These are phyloP conservation scores for Hydropotes inermis DNA, from an alignment of 2,113 vertebrate genomes.

Conservation along the genomic window DNA sequence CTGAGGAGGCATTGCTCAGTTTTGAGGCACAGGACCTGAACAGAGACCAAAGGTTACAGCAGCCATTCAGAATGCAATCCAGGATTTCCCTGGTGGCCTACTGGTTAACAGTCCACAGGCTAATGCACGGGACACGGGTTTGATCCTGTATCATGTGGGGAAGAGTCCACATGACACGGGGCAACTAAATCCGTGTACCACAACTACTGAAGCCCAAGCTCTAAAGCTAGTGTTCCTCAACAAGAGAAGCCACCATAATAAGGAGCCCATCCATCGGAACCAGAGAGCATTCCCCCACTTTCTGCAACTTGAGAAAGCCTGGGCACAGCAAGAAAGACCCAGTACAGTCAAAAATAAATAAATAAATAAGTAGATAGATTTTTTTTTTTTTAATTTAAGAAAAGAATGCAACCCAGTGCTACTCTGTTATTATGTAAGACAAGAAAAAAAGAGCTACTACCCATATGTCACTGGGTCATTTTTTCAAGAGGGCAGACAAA, in stretches of 20 bases:
- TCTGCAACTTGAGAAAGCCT: neutral
- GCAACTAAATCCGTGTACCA: neutral
- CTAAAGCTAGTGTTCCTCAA: neutral
- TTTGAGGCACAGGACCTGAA: neutral
- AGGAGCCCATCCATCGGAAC: neutral
- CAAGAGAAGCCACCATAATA: neutral
- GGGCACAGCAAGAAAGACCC: neutral
- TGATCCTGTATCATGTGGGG: neutral
- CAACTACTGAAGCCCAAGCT: neutral
- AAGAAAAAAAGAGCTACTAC: neutral
- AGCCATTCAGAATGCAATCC: neutral
- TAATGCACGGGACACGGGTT: neutral
- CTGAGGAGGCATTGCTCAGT: neutral
- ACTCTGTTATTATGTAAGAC: neutral
- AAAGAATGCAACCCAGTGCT: neutral
- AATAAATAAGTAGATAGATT: neutral
- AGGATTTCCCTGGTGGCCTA: neutral
- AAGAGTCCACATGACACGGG: neutral
- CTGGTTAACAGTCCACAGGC: neutral
- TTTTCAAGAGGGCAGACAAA: neutral
- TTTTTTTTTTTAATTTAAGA: neutral
- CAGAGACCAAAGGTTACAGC: neutral
- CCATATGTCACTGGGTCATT: neutral
- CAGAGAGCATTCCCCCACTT: neutral
- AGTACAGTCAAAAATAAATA: neutral